phyloP scores from a whole-genome alignment of 1,140 invertebrate species.

The Papilio helenus region DNA sequence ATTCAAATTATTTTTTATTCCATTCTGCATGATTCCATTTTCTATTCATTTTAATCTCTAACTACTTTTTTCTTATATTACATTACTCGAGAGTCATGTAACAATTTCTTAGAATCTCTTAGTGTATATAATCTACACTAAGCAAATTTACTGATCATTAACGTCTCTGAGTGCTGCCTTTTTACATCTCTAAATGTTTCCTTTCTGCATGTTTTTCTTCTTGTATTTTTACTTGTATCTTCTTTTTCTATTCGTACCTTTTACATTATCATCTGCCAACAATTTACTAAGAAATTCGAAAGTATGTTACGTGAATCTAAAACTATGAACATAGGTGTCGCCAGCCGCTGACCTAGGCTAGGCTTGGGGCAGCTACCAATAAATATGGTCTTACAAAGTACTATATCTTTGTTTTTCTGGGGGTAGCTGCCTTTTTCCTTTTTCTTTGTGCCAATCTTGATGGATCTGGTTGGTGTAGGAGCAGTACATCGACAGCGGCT shows the following conservation, averaged over 20 bases:
- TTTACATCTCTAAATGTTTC: conserved; percentile 27
- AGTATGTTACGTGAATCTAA: too few species aligned
- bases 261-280: not conserved
- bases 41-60: not conserved
- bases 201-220: conserved; percentile 35
- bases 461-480: conserved; percentile 83
- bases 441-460: not conserved
- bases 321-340: too few species aligned
- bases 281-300: too few species aligned
- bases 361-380: too few species aligned
- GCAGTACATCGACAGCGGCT: conserved; percentile 94
- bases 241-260: not conserved
- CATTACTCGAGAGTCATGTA: too few species aligned
- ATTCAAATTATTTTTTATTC: not conserved
- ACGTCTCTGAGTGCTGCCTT: not conserved
- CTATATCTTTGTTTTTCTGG: too few species aligned
- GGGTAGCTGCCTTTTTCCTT: too few species aligned
- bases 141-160: not conserved
- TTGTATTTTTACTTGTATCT: not conserved
- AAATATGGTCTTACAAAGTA: too few species aligned
- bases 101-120: too few species aligned
- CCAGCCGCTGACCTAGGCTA: too few species aligned
- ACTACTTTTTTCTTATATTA: not conserved
- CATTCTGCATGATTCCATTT: conserved; percentile 11
- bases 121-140: too few species aligned